phyloP scores from a whole-genome alignment of 2,113 vertebrate genomes.

The Phoxinus phoxinus region DNA sequence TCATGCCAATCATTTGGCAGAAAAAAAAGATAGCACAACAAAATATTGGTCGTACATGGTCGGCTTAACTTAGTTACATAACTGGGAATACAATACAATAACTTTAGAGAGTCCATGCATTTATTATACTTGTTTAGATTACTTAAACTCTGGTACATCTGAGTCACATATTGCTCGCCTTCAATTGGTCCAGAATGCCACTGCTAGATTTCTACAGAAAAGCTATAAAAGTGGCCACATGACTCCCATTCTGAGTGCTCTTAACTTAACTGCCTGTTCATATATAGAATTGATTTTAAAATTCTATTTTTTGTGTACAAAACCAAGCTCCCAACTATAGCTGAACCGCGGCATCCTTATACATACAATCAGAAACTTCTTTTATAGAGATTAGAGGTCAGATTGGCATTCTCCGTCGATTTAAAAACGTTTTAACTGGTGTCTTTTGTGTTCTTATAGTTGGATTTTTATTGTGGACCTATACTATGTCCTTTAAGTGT shows the following conservation, averaged over 20 bases:
- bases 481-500: too few relatives aligned
- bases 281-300: neutral
- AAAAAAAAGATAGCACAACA: neutral
- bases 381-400: too few relatives aligned
- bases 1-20: neutral
- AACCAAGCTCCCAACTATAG: neutral
- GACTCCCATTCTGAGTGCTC: neutral
- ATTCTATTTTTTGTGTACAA: neutral
- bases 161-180: neutral
- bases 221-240: neutral
- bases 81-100: too few relatives aligned
- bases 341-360: too few relatives aligned
- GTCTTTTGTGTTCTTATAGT: too few relatives aligned
- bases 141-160: neutral
- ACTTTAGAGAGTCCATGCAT: too few relatives aligned
- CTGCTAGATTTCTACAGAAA: neutral
- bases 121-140: too few relatives aligned
- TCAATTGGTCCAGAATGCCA: neutral
- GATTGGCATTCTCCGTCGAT: too few relatives aligned
- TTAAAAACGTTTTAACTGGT: too few relatives aligned
- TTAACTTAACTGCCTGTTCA: neutral
- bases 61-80: neutral
- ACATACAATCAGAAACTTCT: too few relatives aligned
- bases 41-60: neutral
- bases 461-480: too few relatives aligned